phyloP scores from a whole-genome alignment of 2,113 vertebrate species.

The Crotalus tigris region DNA sequence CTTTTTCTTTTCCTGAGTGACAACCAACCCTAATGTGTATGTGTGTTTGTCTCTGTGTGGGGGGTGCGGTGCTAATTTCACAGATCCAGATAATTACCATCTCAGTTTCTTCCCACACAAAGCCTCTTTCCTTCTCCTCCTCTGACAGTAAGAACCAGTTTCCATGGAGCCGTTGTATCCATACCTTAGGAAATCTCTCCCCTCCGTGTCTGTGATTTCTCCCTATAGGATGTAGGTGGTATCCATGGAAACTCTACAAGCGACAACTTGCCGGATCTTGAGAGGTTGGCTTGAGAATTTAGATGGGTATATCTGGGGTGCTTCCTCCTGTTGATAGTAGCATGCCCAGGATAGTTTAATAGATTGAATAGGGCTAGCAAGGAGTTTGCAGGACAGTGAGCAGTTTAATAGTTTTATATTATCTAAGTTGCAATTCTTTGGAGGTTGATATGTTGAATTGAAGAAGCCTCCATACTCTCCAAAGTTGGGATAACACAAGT shows the following conservation, averaged over 20 bases:
- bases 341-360: not conserved
- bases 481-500: no score
- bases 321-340: not conserved
- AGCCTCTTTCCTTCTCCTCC: not conserved
- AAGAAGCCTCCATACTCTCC: not conserved
- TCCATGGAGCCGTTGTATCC: constrained; percentile 61
- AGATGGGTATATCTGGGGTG: not conserved
- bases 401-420: not conserved
- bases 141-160: constrained; percentile 51
- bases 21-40: no score
- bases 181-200: constrained; percentile 52
- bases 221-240: constrained; percentile 64
- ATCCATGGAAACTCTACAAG: constrained; percentile 66
- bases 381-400: no score
- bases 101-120: constrained; percentile 39
- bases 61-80: constrained; percentile 18
- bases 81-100: not conserved
- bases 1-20: no score
- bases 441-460: not conserved
- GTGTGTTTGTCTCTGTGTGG: no score
- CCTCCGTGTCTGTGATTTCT: constrained; percentile 17
- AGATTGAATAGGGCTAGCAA: not conserved
- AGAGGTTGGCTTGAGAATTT: not conserved
- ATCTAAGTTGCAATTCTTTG: no score
- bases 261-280: constrained; percentile 8